Conservation (phyloP, 2,113 vertebrate species). For the Sinocyclocheilus maitianheensis region DNA sequence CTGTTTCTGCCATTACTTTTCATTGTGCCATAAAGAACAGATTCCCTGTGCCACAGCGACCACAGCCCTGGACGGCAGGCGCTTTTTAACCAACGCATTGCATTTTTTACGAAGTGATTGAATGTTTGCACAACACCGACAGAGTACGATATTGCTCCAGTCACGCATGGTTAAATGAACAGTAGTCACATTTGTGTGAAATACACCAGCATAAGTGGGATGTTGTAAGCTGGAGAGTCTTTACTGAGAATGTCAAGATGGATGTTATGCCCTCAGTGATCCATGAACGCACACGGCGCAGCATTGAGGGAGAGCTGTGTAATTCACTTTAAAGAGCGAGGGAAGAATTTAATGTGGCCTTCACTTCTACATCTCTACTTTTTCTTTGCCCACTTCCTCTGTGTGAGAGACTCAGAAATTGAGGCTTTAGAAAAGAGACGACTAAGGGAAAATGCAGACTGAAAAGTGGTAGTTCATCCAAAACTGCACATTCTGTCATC, state of each 20-base stretch:
- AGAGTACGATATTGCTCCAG: not conserved
- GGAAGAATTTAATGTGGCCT: not conserved
- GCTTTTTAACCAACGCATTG: not conserved
- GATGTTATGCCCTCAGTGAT: slow-evolving; percentile 2
- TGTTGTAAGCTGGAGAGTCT: not conserved
- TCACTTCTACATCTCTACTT: not conserved
- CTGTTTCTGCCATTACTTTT: slow-evolving; percentile 51
- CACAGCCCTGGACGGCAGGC: slow-evolving; percentile 47
- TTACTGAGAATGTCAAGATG: not conserved
- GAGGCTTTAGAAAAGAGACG: not conserved
- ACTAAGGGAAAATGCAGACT: slow-evolving; percentile 6
- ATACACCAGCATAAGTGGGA: not conserved
- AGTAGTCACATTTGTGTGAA: not conserved
- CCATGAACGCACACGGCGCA: not conserved
- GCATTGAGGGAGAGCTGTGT: not conserved
- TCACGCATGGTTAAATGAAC: not conserved
- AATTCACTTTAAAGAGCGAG: slow-evolving; percentile 21
- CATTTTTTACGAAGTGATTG: slow-evolving; percentile 6
- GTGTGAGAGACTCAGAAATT: not conserved
- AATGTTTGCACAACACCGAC: not conserved
- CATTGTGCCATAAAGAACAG: slow-evolving; percentile 53
- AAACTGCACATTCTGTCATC: not conserved
- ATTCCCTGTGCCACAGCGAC: slow-evolving; percentile 37
- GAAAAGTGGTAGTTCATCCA: not conserved
- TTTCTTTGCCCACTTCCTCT: slow-evolving; percentile 24